Conservation (phyloP, 2,888 invertebrate species). For the Trichopria drosophilae region DNA sequence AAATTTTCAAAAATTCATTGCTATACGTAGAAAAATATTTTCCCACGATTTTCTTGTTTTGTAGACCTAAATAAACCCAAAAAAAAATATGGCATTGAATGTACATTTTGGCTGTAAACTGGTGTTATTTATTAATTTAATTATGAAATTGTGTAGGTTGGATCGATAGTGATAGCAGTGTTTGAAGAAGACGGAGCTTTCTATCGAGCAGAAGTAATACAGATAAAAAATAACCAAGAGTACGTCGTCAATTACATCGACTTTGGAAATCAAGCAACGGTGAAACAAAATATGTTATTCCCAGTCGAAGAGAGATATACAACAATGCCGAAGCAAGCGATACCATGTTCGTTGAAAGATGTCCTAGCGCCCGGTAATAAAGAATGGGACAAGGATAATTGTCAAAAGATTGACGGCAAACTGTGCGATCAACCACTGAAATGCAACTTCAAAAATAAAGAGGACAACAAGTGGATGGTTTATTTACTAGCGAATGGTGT, state of each 20-base stretch:
- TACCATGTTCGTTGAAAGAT: constrained; percentile 68
- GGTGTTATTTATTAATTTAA: no score
- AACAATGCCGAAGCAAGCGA: constrained; percentile 70
- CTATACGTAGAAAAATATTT: no score
- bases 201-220: constrained; percentile 69
- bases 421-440: constrained; percentile 66
- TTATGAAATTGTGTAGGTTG: constrained; percentile 61
- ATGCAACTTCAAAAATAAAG: constrained; percentile 63
- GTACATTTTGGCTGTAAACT: no score
- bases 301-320: constrained; percentile 69
- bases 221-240: constrained; percentile 62
- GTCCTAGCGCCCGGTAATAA: constrained; percentile 60
- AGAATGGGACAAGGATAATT: constrained; percentile 63
- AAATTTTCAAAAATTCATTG: no score
- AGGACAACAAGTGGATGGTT: constrained; percentile 61
- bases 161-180: constrained; percentile 69
- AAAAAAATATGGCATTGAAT: no score
- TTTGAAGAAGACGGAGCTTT: constrained; percentile 73
- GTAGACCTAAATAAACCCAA: no score
- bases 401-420: constrained; percentile 59
- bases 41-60: no score
- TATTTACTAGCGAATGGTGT: constrained; percentile 60
- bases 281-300: constrained; percentile 69
- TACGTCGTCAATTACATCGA: constrained; percentile 75
- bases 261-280: constrained; percentile 72